phyloP scores from a whole-genome alignment of 2,113 vertebrate species.

The Eclectus roratus region DNA sequence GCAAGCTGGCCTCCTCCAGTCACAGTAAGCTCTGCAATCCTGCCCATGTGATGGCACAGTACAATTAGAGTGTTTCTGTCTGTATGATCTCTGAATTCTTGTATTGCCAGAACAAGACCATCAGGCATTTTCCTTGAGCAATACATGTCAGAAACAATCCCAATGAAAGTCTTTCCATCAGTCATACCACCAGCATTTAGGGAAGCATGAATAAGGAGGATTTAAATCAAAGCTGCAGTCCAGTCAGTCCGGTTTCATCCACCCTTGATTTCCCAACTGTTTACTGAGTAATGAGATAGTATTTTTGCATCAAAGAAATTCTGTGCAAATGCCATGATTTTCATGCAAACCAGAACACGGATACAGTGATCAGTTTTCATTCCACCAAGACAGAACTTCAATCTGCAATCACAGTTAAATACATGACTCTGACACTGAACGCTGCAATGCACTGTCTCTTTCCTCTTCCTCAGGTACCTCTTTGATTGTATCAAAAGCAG shows the following conservation, averaged over 20 bases:
- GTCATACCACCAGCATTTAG: not conserved
- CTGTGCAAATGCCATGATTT: not conserved
- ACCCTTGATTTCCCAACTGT: not conserved
- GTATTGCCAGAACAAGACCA: not conserved
- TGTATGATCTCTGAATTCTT: not conserved
- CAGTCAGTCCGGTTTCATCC: not conserved
- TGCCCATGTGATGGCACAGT: fast-evolving
- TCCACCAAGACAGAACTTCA: not conserved
- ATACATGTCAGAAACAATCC: not conserved
- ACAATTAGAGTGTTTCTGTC: not conserved
- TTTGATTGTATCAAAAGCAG: not conserved
- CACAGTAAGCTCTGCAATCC: not conserved
- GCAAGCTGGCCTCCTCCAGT: fast-evolving
- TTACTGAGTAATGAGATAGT: not conserved
- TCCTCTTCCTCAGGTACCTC: not conserved
- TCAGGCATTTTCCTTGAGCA: not conserved
- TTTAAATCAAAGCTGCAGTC: not conserved
- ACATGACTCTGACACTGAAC: not conserved
- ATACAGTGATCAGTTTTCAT: not conserved
- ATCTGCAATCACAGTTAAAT: not conserved
- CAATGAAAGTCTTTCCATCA: not conserved
- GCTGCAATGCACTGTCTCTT: not conserved
- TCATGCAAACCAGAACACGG: not conserved
- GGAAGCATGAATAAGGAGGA: not conserved
- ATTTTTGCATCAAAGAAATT: not conserved